Conservation (phyloP, 2,888 invertebrate species). For the Agriotes lineatus region DNA sequence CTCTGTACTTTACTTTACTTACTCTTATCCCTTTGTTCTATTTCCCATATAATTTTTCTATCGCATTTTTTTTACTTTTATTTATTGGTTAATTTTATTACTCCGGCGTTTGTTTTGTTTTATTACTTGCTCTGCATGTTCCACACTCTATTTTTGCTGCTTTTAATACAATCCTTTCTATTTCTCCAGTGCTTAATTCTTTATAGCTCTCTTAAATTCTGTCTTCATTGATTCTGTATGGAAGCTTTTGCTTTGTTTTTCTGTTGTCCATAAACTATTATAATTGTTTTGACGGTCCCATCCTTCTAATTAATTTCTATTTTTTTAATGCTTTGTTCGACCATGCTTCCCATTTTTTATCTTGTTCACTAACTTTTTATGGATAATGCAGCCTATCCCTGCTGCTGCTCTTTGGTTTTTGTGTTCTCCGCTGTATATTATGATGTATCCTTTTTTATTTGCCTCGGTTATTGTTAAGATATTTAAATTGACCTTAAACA, state of each 20-base stretch:
- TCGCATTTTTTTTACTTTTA: no score
- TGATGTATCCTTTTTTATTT: constrained; percentile 28
- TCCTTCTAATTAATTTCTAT: constrained; percentile 23
- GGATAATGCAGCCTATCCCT: constrained; percentile 25
- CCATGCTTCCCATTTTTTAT: constrained; percentile 19
- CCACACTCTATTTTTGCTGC: no score
- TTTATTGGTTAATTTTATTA: no score
- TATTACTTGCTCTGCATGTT: no score
- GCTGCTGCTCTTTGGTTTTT: constrained; percentile 21
- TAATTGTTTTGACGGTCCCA: background rate
- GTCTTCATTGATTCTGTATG: no score
- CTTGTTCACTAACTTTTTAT: constrained; percentile 18
- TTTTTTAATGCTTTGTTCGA: constrained; percentile 22
- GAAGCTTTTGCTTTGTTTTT: background rate
- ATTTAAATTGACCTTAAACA: constrained; percentile 56
- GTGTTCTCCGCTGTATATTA: constrained; percentile 28
- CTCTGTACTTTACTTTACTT: no score
- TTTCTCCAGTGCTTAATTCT: no score
- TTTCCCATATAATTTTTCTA: no score
- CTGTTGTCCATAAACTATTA: background rate
- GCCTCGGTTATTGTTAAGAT: constrained; percentile 51
- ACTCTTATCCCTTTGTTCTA: no score
- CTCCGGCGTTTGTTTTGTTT: no score
- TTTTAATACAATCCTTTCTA: no score
- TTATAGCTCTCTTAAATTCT: no score